phyloP scores from a whole-genome alignment of 64 coral and sea anemone genomes.

The Montipora efflorescens region DNA sequence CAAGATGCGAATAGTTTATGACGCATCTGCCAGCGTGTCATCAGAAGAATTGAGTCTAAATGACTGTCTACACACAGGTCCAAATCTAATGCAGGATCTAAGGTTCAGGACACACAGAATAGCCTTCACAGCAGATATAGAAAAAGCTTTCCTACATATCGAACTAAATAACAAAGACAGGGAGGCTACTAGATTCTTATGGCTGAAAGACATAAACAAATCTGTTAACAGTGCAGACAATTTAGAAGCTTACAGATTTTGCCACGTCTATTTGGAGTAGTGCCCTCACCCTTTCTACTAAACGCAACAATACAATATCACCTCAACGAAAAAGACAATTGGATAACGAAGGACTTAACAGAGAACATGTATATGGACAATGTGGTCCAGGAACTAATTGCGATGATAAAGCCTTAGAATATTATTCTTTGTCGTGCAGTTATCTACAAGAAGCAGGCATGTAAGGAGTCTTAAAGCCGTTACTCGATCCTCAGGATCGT shows the following conservation, averaged over 20 bases:
- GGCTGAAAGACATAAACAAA: slow-evolving; percentile 24
- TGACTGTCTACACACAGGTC: slow-evolving; percentile 48
- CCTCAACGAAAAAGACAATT: slow-evolving; percentile 28
- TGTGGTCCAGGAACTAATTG: too few species aligned
- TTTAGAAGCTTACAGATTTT: slow-evolving; percentile 39
- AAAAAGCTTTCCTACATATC: slow-evolving; percentile 60
- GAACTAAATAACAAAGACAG: slow-evolving; percentile 36
- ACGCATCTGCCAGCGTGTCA: slow-evolving; percentile 46
- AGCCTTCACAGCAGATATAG: slow-evolving; percentile 62
- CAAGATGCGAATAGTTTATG: slow-evolving; percentile 64
- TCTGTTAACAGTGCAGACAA: not conserved
- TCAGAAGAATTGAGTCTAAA: slow-evolving; percentile 35
- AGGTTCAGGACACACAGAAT: slow-evolving; percentile 29
- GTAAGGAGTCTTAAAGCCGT: too few species aligned
- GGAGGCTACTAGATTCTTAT: slow-evolving; percentile 43
- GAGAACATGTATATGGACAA: slow-evolving; percentile 6
- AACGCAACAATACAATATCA: slow-evolving; percentile 21
- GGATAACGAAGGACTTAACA: slow-evolving; percentile 6
- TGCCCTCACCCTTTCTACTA: slow-evolving; percentile 13
- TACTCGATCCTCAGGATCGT: too few species aligned
- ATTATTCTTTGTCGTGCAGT: too few species aligned
- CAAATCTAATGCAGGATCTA: slow-evolving; percentile 42
- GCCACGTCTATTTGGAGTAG: slow-evolving; percentile 50
- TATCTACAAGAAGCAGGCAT: too few species aligned
- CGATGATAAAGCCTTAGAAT: too few species aligned